A percentile compares a stretch with the other conserved stretches of the same genome.
These are phyloP conservation scores for Coilia nasus DNA, from an alignment of 2,797 vertebrate species.

Conservation along the genomic window DNA sequence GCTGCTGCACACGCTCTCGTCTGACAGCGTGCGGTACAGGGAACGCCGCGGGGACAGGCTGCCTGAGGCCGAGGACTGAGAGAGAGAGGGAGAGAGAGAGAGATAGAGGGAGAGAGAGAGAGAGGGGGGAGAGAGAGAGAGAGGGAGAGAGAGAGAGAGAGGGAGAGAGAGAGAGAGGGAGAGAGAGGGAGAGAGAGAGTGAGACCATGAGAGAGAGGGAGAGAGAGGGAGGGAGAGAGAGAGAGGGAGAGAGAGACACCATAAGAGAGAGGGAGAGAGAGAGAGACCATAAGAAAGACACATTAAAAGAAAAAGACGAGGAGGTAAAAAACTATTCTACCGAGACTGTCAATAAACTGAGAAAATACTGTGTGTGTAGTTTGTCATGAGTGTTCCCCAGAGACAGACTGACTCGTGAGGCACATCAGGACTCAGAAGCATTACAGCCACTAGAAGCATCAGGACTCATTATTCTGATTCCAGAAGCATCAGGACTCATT, in stretches of 20 bases:
- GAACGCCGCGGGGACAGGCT: constrained; percentile 84
- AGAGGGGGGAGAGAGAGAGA: too few relatives aligned
- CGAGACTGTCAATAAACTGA: background rate
- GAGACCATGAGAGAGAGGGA: background rate
- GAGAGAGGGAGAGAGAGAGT: background rate
- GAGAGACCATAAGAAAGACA: too few relatives aligned
- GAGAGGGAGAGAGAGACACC: too few relatives aligned
- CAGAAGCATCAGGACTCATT: too few relatives aligned
- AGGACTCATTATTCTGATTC: too few relatives aligned
- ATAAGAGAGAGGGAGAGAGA: too few relatives aligned
- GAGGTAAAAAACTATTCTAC: too few relatives aligned
- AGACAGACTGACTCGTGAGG: background rate
- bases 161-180: background rate
- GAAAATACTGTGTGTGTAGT: background rate
- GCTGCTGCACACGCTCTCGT: constrained; percentile 93
- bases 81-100: constrained; percentile 19
- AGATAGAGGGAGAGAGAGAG: background rate
- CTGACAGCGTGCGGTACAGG: constrained; percentile 90
- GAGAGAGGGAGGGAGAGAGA: too few relatives aligned
- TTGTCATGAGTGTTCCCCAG: background rate
- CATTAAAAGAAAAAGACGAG: too few relatives aligned
- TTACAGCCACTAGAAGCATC: background rate
- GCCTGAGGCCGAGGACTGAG: constrained; percentile 80
- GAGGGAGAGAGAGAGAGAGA: background rate
- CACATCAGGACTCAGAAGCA: constrained; percentile 3